These are phyloP conservation scores for Dinocampus coccinellae DNA, from an alignment of 2,888 invertebrate species.

Conservation along the genomic window DNA sequence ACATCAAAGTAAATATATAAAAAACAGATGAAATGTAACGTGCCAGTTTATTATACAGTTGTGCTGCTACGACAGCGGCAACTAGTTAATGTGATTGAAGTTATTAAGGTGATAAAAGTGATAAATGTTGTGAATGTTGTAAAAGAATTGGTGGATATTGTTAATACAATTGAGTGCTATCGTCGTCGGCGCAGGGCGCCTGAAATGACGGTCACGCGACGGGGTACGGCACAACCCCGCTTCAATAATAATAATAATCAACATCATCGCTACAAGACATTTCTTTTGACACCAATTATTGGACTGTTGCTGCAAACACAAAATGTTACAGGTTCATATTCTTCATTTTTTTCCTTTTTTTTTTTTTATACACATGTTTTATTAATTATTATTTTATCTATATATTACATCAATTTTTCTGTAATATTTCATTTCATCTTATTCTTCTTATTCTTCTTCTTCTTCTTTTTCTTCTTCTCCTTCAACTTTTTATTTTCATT, in stretches of 20 bases:
- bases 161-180: not conserved
- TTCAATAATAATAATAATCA: conserved; percentile 4
- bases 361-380: not conserved
- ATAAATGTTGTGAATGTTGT: conserved; percentile 13
- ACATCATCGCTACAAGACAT: conserved; percentile 49
- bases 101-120: conserved; percentile 44
- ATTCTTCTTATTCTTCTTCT: too few species aligned
- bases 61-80: conserved; percentile 40
- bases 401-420: too few species aligned
- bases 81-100: conserved; percentile 41
- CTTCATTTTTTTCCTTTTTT: not conserved
- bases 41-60: conserved; percentile 29
- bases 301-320: conserved; percentile 56
- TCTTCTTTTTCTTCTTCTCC: too few species aligned
- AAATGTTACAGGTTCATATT: conserved; percentile 55
- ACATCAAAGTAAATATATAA: not conserved
- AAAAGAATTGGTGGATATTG: not conserved
- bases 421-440: too few species aligned
- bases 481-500: too few species aligned
- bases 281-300: conserved; percentile 58
- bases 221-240: conserved; percentile 59
- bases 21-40: conserved; percentile 61
- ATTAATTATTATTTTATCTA: not conserved
- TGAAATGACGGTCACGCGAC: conserved; percentile 66
- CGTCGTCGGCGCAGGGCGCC: conserved; percentile 60